A percentile compares a stretch with the other conserved stretches of the same genome.
Evolutionary conservation across 2,797 vertebrate species (phyloP).

Genomic region (Xenentodon cancila): DNA sequence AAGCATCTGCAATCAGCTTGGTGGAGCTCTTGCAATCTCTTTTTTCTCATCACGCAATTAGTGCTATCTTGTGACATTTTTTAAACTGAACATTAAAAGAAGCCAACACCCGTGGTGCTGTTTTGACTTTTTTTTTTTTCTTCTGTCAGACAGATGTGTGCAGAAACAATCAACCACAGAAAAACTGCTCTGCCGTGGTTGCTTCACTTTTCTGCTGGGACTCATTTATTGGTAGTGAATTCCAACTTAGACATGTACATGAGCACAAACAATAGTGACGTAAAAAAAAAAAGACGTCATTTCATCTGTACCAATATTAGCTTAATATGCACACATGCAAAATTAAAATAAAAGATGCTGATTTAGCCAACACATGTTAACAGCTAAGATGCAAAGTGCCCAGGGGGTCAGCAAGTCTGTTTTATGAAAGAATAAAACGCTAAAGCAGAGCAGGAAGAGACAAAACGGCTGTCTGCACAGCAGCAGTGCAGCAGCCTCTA

Average conservation of each 20-base stretch:
- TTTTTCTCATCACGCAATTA: background rate
- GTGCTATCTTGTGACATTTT: background rate
- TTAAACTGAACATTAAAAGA: background rate
- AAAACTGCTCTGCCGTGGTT: slow-evolving; percentile 17
- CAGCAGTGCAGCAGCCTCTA: slow-evolving; percentile 25
- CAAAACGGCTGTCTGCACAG: slow-evolving; percentile 22
- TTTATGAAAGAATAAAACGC: slow-evolving; percentile 43
- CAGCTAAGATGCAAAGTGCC: slow-evolving; percentile 38
- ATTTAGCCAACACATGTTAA: slow-evolving; percentile 26
- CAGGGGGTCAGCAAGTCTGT: slow-evolving; percentile 8
- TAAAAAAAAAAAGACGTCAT: slow-evolving; percentile 13
- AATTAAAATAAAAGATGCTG: slow-evolving; percentile 12
- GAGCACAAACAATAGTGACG: slow-evolving; percentile 3
- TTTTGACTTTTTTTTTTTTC: slow-evolving; percentile 29
- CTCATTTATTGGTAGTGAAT: slow-evolving; percentile 35
- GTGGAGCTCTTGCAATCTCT: background rate
- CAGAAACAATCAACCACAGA: slow-evolving; percentile 19
- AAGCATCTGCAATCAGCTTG: too few relatives aligned
- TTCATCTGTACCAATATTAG: slow-evolving; percentile 18
- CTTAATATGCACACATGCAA: slow-evolving; percentile 20
- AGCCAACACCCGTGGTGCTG: background rate
- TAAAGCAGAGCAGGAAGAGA: slow-evolving; percentile 30
- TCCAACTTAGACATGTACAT: slow-evolving; percentile 8
- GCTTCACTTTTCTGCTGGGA: slow-evolving; percentile 38
- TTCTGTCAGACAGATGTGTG: slow-evolving; percentile 1